Evolutionary conservation across 1,140 invertebrate genomes (phyloP), one percentile per base, ranked within the genome.

Genomic region (Proctacanthus coquilletti): DNA sequence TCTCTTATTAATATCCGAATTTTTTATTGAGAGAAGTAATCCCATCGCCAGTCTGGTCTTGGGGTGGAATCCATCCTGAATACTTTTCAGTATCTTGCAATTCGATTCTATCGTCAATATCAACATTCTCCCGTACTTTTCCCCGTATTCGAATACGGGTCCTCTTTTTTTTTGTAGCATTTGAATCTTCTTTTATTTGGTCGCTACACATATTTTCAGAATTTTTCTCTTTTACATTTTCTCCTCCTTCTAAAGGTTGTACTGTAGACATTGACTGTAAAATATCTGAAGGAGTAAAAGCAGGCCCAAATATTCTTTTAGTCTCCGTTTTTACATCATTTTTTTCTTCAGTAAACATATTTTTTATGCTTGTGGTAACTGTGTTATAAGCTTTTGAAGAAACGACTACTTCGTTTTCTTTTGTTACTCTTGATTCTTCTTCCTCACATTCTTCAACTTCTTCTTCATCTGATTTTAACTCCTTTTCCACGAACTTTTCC

Each of bases 1-100:
- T n/a, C n/a, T n/a, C 23, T 25, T 21, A 11, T 44, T 56, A 87
- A 58, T 87, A 87, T 17, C 84, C 84, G 52, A 71, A 77, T 65
- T 85, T 87, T 17, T 82, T 79, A 63, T 88, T 87, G 15, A 88
- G 64, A 50, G 62, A 71, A 17, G 83, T 87, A 49, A 71, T 69
- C 10, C 84, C 84, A 66, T 87, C 83, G 3, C 84, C 84, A 38
- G 62, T 69, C 64, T 88, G 84, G 53, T 72, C 66, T 40, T 58
- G 39, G 5, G 83, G 83, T 5, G 83, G 83, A n/a, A 80, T 50
- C 83, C 83, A 87, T 44, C 69, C 72, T 8, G 71, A 73, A 57
- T 81, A 82, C 49, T 81, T 69, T 42, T 78, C 71, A 15, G 54
- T 56, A 11, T 61, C 55, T 8, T 65, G 54, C 46, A 75, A 67